These are phyloP conservation scores for Carlito syrichta DNA, from an alignment of 2,113 vertebrate species.

Conservation along the genomic window DNA sequence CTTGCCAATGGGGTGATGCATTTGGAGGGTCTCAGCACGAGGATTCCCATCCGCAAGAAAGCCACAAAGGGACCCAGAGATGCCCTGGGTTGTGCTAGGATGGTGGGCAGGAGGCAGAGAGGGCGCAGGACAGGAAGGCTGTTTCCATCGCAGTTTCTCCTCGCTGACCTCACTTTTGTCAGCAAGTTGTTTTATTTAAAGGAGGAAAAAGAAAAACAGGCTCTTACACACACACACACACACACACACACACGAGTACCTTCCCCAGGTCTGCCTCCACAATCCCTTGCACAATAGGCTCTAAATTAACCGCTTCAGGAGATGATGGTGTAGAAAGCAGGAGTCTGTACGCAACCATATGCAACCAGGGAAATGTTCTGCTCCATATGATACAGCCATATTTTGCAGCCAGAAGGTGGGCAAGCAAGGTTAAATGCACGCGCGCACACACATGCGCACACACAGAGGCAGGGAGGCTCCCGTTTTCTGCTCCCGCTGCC, in stretches of 20 bases:
- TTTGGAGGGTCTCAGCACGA: neutral
- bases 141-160: neutral
- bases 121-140: no score
- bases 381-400: slow-evolving; percentile 36
- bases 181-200: neutral
- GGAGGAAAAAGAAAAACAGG: neutral
- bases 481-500: neutral
- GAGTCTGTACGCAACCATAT: slow-evolving; percentile 63
- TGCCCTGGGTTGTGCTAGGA: no score
- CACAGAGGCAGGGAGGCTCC: neutral
- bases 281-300: slow-evolving; percentile 61
- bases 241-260: neutral
- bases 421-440: slow-evolving; percentile 50
- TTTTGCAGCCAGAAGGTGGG: slow-evolving; percentile 22
- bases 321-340: slow-evolving; percentile 70
- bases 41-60: neutral
- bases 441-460: neutral
- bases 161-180: neutral
- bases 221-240: neutral
- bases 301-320: slow-evolving; percentile 72
- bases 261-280: slow-evolving; percentile 26
- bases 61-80: neutral
- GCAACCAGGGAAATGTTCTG: slow-evolving; percentile 44
- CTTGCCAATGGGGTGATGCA: neutral
- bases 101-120: fast-evolving